phyloP scores from a whole-genome alignment of 2,888 invertebrate genomes.

The Gordius sp. region DNA sequence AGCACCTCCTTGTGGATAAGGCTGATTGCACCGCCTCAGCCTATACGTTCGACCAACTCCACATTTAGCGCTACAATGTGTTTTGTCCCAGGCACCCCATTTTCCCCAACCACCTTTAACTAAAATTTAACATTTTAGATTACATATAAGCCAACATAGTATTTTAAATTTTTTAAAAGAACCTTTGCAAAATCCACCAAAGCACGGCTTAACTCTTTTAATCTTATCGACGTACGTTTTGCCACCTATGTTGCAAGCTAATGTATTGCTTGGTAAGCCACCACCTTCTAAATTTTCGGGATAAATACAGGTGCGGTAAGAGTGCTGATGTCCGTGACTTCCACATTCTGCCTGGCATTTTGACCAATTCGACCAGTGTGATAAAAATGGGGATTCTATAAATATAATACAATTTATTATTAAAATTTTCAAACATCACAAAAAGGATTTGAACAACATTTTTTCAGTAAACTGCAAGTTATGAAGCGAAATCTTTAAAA shows the following conservation, averaged over 20 bases:
- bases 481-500: no score
- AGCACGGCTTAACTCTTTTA: background rate
- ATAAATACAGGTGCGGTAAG: background rate
- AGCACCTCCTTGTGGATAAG: background rate
- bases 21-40: background rate
- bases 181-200: no score
- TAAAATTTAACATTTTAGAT: no score
- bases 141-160: no score
- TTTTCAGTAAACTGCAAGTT: no score
- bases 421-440: no score
- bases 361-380: background rate
- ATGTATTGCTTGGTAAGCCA: background rate
- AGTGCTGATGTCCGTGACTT: background rate
- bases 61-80: background rate
- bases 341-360: background rate
- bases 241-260: background rate
- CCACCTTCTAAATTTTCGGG: background rate
- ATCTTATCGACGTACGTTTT: background rate
- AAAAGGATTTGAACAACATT: no score
- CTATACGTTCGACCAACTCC: background rate
- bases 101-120: background rate
- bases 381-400: no score
- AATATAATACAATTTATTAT: no score
- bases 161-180: no score
- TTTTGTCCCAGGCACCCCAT: background rate